Conservation (phyloP, 2,888 invertebrate genomes). For the Schizaphis graminum region DNA sequence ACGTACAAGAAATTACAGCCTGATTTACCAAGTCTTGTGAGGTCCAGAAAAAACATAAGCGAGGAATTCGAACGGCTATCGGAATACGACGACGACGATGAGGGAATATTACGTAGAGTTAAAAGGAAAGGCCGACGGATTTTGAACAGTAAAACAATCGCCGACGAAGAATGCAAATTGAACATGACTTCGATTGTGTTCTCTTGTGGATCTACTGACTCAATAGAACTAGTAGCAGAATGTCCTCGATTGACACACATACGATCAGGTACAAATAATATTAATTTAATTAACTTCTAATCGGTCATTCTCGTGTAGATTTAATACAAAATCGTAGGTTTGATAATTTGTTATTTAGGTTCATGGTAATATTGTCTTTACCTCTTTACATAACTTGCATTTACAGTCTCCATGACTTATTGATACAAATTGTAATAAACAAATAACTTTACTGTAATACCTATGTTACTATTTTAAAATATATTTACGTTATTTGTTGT, state of each 20-base stretch:
- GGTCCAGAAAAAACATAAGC: constrained; percentile 30
- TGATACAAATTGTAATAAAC: neutral
- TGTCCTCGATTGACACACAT: constrained; percentile 73
- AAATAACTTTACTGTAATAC: neutral
- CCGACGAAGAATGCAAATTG: constrained; percentile 61
- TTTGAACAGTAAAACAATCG: constrained; percentile 21
- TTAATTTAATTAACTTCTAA: neutral
- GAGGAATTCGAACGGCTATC: constrained; percentile 25
- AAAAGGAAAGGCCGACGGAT: constrained; percentile 51
- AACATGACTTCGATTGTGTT: constrained; percentile 66
- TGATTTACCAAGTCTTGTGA: constrained; percentile 35
- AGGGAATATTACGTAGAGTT: constrained; percentile 32
- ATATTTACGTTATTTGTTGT: neutral
- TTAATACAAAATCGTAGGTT: neutral
- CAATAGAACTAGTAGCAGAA: constrained; percentile 83
- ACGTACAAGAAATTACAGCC: constrained; percentile 61
- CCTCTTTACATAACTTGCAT: neutral
- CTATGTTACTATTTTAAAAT: neutral
- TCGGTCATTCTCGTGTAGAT: neutral
- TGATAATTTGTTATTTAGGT: neutral
- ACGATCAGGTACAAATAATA: constrained; percentile 62
- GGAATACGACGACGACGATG: constrained; percentile 45
- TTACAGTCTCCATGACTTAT: neutral
- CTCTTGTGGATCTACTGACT: constrained; percentile 79
- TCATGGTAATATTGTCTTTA: neutral